Evolutionary conservation across 1,140 invertebrate species (phyloP), one percentile per base, ranked within the genome.

Genomic region (Drosophila virilis): DNA sequence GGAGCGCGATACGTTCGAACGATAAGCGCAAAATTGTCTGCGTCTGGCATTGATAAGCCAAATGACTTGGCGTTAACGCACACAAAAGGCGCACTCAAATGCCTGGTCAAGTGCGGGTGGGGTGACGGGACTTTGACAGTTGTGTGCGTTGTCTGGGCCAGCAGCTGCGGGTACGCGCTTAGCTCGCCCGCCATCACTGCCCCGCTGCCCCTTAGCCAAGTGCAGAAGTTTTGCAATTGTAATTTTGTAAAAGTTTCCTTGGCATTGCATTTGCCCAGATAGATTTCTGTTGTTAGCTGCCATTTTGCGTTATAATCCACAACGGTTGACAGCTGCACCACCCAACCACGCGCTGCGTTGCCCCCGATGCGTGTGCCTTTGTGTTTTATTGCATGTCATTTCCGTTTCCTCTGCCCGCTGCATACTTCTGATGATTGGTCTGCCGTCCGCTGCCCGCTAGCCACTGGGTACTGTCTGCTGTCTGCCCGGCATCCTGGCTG

Each of bases 301-400:
- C 80, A 86, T 83, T 89, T 88, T 86, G 82, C 73, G 76, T 84
- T 88, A 84, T 88, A 84, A 89, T 89, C 84, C 79, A 80, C 72
- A 70, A 22, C 22, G 57, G 40, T 46, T 42, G 40, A 59, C 32
- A 43, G 32, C 35, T 13, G 55, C 55, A 58, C 64, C 37, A 35
- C 40, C 38, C 38, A 33, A 22, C 15, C 65, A 32, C 13, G 1
- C 2, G 22, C 12, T 48, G 17, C 17, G 22, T 12, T 45, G 10
- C 13, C 17, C 32, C 37, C 67, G 17, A 71, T 78, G 67, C 73
- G 79, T 82, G 80, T 64, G 75, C 76, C 83, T 91, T 91, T 88
- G 91, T 91, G 90, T 90, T 91, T 91, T 91, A 91, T 91, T 91
- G 79, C 90, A 88, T 90, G 90, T 79, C 90, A 91, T 91, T 91